Evolutionary conservation across 2,888 invertebrate species (phyloP).

Genomic region (Drosophila paramelanica): DNA sequence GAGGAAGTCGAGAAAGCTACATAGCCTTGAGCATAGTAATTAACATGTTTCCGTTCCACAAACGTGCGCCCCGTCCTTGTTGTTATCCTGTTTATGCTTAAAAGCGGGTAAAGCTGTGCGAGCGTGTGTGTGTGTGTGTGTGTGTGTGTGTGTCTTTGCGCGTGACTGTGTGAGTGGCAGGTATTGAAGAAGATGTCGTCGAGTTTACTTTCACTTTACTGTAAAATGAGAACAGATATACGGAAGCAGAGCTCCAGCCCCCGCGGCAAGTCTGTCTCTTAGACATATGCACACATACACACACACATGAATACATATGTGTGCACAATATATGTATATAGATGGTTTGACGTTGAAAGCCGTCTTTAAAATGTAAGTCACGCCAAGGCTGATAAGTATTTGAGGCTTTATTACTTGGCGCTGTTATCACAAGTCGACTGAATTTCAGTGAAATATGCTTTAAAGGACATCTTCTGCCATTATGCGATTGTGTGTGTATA

Average conservation of each 20-base stretch:
- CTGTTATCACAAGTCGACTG: constrained; percentile 62
- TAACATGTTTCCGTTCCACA: constrained; percentile 82
- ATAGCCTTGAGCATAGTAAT: constrained; percentile 83
- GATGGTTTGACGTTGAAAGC: constrained; percentile 52
- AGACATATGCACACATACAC: constrained; percentile 6
- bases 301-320: constrained; percentile 9
- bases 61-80: constrained; percentile 36
- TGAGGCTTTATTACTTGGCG: constrained; percentile 67
- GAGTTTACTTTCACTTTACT: constrained; percentile 69
- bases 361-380: constrained; percentile 74
- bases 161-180: constrained; percentile 30
- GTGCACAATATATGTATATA: constrained; percentile 12
- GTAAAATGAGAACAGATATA: constrained; percentile 65
- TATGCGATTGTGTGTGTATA: constrained; percentile 8
- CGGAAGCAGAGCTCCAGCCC: constrained; percentile 61
- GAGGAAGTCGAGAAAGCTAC: constrained; percentile 64
- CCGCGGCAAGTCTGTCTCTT: constrained; percentile 35
- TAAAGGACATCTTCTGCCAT: constrained; percentile 24
- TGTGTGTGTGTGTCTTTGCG: neutral
- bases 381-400: constrained; percentile 71
- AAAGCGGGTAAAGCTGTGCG: constrained; percentile 43
- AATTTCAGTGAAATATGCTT: constrained; percentile 57
- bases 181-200: constrained; percentile 52
- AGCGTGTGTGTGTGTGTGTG: neutral
- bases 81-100: constrained; percentile 45